Evolutionary conservation across 2,113 vertebrate genomes (phyloP), one percentile per base, ranked within the genome.

Genomic region (Tachycineta bicolor): DNA sequence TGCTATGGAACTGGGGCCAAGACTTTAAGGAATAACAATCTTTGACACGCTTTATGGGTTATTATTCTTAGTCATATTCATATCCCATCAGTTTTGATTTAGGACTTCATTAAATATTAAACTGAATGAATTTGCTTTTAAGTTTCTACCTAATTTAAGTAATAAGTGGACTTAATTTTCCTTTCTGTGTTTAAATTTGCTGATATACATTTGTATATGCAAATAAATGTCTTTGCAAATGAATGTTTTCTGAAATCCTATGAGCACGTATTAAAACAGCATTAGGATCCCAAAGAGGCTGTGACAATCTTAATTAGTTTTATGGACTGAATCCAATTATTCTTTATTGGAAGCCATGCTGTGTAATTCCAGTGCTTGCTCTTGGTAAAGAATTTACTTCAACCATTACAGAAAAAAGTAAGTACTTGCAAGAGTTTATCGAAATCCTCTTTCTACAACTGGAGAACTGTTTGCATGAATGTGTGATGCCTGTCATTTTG

Each of bases 281-380:
- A 68, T 78, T 59, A 84, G 75, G 69, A 93, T 96, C 90, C 76
- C 93, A 87, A 83, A 75, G 60, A 96, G 82, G 26, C 62, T 71
- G 34, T 94, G 84, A 87, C 41, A 81, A 11, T 93, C 91, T 93
- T 95, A 89, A 68, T 97, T 95, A 96, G 76, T 89, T 94, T 87
- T 29, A 53, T 88, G 56, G 74, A 64, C 60, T 74, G 11, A 95
- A 67, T 43, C 62, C 50, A 62, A 49, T 81, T 93, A 95, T 94
- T 89, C 63, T 73, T 65, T 70, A 80, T 49, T 80, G 52, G 94
- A 88, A 90, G n/a, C 22, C 77, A 68, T 76, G 59, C 83, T 94
- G 90, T 65, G 83, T 77, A 79, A 58, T 93, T 87, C 65, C 71
- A 59, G 50, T 60, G 34, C 64, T 89, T 80, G 33, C 23, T 89